Evolutionary conservation across 2,797 vertebrate species (phyloP).

Genomic region (Hypotaenidia okinawae): DNA sequence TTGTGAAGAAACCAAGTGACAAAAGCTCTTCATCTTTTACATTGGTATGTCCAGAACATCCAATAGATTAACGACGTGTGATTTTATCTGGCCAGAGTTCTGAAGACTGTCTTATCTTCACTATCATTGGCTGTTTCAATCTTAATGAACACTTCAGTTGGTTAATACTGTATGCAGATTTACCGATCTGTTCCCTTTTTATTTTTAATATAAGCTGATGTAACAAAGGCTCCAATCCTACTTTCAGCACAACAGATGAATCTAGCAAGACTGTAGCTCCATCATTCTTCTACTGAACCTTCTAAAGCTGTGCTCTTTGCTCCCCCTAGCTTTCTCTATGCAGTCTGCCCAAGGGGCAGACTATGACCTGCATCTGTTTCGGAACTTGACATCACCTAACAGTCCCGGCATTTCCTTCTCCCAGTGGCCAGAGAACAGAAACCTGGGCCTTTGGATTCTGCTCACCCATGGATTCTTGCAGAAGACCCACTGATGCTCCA

Average conservation of each 20-base stretch:
- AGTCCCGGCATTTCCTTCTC: not conserved
- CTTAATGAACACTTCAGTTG: not conserved
- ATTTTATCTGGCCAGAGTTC: not conserved
- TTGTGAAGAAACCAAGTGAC: not conserved
- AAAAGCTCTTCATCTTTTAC: not conserved
- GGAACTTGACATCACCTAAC: not conserved
- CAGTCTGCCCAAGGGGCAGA: not conserved
- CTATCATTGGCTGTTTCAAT: not conserved
- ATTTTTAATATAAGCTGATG: conserved; percentile 4
- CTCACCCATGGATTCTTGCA: not conserved
- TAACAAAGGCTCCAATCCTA: not conserved
- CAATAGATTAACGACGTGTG: not conserved
- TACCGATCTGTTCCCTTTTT: not conserved
- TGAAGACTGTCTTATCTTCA: not conserved
- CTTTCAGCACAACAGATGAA: not conserved
- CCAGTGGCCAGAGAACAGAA: not conserved
- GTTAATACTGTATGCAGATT: not conserved
- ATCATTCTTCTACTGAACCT: not conserved
- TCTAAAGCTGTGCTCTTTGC: not conserved
- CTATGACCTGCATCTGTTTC: not conserved
- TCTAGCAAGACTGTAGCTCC: not conserved
- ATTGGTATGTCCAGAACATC: not conserved
- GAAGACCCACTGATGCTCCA: not conserved
- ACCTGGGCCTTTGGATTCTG: not conserved
- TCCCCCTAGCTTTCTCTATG: not conserved